Evolutionary conservation across 2,113 vertebrate genomes (phyloP).

Genomic region (Patagioenas fasciata): DNA sequence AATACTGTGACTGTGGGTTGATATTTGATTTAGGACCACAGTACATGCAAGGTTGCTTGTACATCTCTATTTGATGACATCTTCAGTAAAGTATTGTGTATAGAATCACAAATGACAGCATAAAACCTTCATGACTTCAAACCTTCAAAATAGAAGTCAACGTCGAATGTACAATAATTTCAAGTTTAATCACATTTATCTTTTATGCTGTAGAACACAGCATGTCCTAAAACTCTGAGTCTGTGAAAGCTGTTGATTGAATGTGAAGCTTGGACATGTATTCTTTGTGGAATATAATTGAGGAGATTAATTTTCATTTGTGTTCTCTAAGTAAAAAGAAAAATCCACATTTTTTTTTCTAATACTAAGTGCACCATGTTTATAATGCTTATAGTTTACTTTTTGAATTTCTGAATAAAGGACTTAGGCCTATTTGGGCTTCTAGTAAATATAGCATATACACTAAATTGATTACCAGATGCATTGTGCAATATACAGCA

Average conservation of each 20-base stretch:
- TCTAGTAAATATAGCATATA: conserved; percentile 11
- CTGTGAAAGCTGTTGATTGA: conserved; percentile 10
- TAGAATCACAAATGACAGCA: conserved; percentile 1
- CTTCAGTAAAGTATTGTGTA: conserved; percentile 9
- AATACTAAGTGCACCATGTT: not conserved
- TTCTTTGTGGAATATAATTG: not conserved
- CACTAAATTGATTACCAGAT: conserved; percentile 27
- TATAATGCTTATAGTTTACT: conserved; percentile 11
- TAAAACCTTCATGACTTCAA: conserved; percentile 31
- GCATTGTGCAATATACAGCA: conserved; percentile 51
- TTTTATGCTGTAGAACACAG: not conserved
- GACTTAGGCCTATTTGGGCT: conserved; percentile 10
- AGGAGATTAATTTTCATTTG: conserved; percentile 31
- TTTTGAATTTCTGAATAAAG: conserved; percentile 22
- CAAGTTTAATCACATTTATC: not conserved
- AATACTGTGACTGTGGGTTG: conserved; percentile 55
- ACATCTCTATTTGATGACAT: conserved; percentile 12
- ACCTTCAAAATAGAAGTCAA: not conserved
- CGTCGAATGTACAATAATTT: conserved; percentile 13
- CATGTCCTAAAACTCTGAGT: not conserved
- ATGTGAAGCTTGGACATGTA: conserved; percentile 10
- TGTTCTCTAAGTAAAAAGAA: not conserved
- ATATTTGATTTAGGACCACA: conserved; percentile 54
- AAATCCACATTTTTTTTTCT: not conserved
- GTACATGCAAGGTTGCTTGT: not conserved